A percentile compares a stretch with the other conserved stretches of the same genome.
These are phyloP conservation scores for Candidula unifasciata DNA, from an alignment of 2,888 invertebrate species.

Conservation along the genomic window DNA sequence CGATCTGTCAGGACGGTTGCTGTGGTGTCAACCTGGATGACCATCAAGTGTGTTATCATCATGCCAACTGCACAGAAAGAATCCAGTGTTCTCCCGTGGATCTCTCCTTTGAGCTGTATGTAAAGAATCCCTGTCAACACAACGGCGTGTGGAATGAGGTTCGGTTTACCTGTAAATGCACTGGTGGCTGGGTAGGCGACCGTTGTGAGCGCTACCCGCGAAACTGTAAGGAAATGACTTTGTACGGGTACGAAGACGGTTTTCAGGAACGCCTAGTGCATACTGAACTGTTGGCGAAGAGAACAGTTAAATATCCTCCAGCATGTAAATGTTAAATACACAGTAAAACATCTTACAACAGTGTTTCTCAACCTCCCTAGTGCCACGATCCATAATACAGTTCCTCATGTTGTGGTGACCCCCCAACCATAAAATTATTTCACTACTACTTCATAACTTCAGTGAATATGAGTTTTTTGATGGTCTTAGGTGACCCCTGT, in stretches of 20 bases:
- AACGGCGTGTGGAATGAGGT: not conserved
- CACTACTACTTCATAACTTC: too few species aligned
- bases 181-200: not conserved
- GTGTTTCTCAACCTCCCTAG: too few species aligned
- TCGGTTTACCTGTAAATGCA: not conserved
- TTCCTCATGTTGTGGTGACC: too few species aligned
- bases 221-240: conserved; percentile 4
- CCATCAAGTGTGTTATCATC: not conserved
- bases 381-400: too few species aligned
- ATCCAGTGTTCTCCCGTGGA: not conserved
- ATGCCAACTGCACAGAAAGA: not conserved
- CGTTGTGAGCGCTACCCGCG: not conserved
- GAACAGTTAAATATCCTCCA: too few species aligned
- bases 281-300: too few species aligned
- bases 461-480: too few species aligned
- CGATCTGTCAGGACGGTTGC: not conserved
- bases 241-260: not conserved
- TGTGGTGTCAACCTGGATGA: not conserved
- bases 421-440: too few species aligned
- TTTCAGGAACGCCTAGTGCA: too few species aligned
- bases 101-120: not conserved
- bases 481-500: too few species aligned
- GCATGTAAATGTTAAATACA: too few species aligned
- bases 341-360: too few species aligned
- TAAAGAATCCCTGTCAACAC: not conserved